phyloP scores from a whole-genome alignment of 2,113 vertebrate species.

The Ceuthmochares aereus region DNA sequence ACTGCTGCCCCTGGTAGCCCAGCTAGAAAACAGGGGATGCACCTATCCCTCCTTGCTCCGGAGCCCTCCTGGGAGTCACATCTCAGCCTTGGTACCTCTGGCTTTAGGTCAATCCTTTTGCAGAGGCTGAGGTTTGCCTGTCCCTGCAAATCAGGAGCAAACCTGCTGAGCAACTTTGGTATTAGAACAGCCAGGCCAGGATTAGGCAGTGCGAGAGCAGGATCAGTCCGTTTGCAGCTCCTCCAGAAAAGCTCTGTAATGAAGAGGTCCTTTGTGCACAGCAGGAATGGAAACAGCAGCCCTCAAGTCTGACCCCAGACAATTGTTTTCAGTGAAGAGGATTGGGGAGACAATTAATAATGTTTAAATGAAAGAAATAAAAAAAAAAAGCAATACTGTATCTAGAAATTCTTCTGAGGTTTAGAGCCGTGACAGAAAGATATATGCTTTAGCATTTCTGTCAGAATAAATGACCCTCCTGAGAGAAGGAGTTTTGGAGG shows the following conservation, averaged over 20 bases:
- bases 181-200: not conserved
- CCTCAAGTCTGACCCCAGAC: slow-evolving; percentile 60
- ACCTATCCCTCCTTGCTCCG: accelerated
- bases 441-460: slow-evolving; percentile 39
- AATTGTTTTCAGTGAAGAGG: slow-evolving; percentile 49
- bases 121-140: not conserved
- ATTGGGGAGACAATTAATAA: slow-evolving; percentile 67
- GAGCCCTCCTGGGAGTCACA: not conserved
- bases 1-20: not conserved
- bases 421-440: slow-evolving; percentile 58
- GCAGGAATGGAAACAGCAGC: slow-evolving; percentile 53
- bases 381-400: slow-evolving; percentile 19
- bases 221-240: not conserved
- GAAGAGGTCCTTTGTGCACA: slow-evolving; percentile 13
- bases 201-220: not conserved
- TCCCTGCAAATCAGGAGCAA: not conserved
- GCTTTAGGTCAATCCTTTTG: not conserved
- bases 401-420: slow-evolving; percentile 61
- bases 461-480: slow-evolving; percentile 61
- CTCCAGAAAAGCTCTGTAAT: not conserved
- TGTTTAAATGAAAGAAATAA: slow-evolving; percentile 60
- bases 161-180: slow-evolving; percentile 12
- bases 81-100: not conserved
- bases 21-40: accelerated
- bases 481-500: slow-evolving; percentile 52